phyloP scores from a whole-genome alignment of 1,140 invertebrate genomes.

The Caenorhabditis inopinata region DNA sequence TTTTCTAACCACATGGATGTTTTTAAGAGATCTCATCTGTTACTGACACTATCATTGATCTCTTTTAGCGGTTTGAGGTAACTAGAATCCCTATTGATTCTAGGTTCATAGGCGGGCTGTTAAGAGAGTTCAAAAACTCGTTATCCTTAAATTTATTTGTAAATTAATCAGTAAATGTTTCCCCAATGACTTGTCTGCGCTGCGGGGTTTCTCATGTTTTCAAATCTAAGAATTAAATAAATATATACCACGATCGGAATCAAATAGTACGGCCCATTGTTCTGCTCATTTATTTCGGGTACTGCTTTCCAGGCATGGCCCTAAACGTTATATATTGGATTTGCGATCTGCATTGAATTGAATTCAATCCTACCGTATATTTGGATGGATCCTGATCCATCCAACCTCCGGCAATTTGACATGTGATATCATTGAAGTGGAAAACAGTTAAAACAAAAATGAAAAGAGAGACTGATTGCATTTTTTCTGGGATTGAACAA shows the following conservation, averaged over 20 bases:
- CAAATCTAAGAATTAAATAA: background rate
- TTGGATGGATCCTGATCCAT: background rate
- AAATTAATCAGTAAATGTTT: no score
- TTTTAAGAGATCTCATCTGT: no score
- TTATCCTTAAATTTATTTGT: no score
- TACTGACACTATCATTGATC: no score
- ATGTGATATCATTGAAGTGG: background rate
- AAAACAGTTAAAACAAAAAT: background rate
- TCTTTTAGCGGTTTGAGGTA: no score
- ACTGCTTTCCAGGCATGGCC: background rate
- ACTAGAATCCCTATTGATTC: no score
- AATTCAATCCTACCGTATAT: background rate
- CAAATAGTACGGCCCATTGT: background rate
- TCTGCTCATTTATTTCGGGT: background rate
- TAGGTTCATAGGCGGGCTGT: no score
- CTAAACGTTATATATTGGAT: background rate
- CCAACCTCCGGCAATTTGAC: background rate
- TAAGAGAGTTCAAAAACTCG: no score
- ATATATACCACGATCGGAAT: background rate
- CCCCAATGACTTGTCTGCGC: no score
- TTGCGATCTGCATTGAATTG: no score
- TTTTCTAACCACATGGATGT: no score
- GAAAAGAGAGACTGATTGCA: background rate
- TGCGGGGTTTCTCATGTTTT: no score
- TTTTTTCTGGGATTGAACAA: background rate